Evolutionary conservation across 2,888 invertebrate genomes (phyloP).

Genomic region (Polyommatus iphigenia): DNA sequence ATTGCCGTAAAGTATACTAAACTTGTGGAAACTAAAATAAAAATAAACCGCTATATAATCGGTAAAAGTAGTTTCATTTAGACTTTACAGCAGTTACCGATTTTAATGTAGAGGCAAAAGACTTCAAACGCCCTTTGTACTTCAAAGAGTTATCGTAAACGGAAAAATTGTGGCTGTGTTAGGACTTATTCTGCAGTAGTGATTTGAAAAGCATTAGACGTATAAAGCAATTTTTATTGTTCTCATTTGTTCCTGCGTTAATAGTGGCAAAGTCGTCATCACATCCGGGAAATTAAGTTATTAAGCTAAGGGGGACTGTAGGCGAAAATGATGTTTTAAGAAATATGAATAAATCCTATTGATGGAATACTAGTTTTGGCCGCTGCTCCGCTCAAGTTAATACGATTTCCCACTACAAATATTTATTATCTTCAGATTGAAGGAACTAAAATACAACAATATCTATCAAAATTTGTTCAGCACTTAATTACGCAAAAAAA

Average conservation of each 20-base stretch:
- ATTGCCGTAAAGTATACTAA: not conserved
- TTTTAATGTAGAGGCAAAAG: not conserved
- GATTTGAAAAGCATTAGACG: not conserved
- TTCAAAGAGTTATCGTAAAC: conserved; percentile 16
- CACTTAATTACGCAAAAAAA: too few relatives aligned
- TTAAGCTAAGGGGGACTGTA: too few relatives aligned
- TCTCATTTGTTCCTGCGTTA: not conserved
- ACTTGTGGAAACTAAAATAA: not conserved
- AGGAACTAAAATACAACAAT: too few relatives aligned
- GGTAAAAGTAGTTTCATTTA: not conserved
- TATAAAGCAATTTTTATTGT: not conserved
- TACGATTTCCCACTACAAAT: too few relatives aligned
- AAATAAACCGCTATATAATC: not conserved
- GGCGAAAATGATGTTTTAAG: too few relatives aligned
- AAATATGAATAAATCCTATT: too few relatives aligned
- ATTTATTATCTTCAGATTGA: too few relatives aligned
- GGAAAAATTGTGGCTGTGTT: not conserved
- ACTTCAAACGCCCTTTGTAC: conserved; percentile 11
- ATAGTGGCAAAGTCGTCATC: not conserved
- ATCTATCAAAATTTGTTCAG: too few relatives aligned
- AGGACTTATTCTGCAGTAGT: not conserved
- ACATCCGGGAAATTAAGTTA: too few relatives aligned
- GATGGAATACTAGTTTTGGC: too few relatives aligned
- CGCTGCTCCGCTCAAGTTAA: too few relatives aligned
- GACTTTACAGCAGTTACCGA: not conserved